Conservation (phyloP, 2,797 vertebrate species). For the Chrosomus eos region DNA sequence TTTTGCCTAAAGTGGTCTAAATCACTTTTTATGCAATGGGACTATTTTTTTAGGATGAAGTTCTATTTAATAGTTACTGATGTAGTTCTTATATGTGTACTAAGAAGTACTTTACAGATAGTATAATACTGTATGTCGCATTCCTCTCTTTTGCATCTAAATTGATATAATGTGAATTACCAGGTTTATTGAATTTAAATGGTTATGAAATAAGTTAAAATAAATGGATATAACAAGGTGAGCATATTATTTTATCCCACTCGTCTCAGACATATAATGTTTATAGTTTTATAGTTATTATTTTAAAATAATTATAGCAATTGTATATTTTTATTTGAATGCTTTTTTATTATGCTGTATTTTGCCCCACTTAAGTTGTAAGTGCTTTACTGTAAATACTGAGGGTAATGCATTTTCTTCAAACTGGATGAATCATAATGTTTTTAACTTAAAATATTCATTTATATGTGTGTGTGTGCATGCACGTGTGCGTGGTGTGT, state of each 20-base stretch:
- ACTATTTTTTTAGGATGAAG: not conserved
- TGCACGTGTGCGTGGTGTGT: constrained; percentile 14
- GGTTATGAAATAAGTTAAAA: not conserved
- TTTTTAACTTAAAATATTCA: constrained; percentile 1
- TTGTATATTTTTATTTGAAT: not conserved
- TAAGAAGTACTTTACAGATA: not conserved
- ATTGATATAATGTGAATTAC: not conserved
- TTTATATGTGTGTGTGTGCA: constrained; percentile 9
- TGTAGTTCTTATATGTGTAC: not conserved
- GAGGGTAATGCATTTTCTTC: not conserved
- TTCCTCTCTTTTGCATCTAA: not conserved
- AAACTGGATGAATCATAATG: not conserved
- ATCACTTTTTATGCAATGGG: not conserved
- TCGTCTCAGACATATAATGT: not conserved
- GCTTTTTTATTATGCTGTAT: not conserved
- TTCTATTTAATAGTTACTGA: too few species aligned
- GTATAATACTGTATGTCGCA: not conserved
- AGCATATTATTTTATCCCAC: not conserved
- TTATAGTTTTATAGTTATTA: not conserved
- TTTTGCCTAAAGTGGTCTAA: not conserved
- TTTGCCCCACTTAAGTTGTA: not conserved
- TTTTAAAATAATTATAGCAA: not conserved
- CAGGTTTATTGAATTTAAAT: not conserved
- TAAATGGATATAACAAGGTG: not conserved
- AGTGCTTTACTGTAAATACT: not conserved